Base-by-base conservation (phyloP, 2,797 vertebrate genomes). In the Chaunax sp. region DNA sequence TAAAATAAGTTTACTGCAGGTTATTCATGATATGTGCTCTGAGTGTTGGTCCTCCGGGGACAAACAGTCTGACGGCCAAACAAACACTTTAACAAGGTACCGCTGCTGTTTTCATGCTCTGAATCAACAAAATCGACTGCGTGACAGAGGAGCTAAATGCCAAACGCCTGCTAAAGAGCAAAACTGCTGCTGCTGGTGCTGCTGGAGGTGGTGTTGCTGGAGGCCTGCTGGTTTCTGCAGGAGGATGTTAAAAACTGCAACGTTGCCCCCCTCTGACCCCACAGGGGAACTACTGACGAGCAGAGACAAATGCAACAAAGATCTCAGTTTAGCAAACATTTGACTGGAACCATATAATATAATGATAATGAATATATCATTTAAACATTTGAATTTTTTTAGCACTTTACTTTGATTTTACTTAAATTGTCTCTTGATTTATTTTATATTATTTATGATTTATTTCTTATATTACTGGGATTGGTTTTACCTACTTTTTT, bases 191-290 rank as follows among this genome's bases (percentile, higher is more conserved):
- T 35, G 49, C 12, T 49, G 30, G 6, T 43, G 55, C 64, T 49
- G 64, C 35, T 33, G 70, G 37, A 56, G 60, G 33, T 12, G 22
- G 22, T 22, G 45, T 1, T 26, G 47, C 20, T 35, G 49, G 64
- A 55, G 51, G 28, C 10, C 38, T 22, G 10, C 4, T 6, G 1
- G 12, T 6, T 33, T 25, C 53, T 57, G 58, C 43, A 11, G 59
- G 20, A 20, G 26, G 28, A 6, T 38, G 26, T 56, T 72, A 37
- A 54, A 33, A 65, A 64, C 75, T 67, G 57, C 81, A 83, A 78
- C 70, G 78, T 72, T 87, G 81, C 86, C 90, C 83, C 87, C 92
- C 57, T 33, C 67, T 91, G 85, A 0, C 16, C 23, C 4, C 11
- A 26, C 22, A 46, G 18, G 4, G 43, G 35, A 72, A 72, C 71